Percentiles rank a stretch among this genome's conserved stretches.
phyloP scores from a whole-genome alignment of 2,113 vertebrate species.

The Dascyllus trimaculatus region DNA sequence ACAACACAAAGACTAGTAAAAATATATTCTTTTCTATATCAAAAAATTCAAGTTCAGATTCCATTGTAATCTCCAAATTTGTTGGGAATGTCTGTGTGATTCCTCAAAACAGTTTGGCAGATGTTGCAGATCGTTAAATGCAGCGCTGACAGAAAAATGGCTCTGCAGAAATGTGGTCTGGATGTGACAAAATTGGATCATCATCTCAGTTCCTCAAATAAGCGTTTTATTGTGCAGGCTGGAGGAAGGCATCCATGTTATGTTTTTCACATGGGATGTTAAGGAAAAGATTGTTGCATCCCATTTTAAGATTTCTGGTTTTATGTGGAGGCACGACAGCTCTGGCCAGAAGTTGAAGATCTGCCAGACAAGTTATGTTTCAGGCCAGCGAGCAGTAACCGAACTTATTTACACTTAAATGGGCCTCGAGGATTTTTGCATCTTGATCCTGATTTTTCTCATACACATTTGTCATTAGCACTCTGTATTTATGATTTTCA shows the following conservation, averaged over 20 bases:
- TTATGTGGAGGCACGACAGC: constrained; percentile 24
- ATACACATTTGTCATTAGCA: neutral
- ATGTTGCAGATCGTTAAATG: constrained; percentile 37
- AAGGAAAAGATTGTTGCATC: constrained; percentile 38
- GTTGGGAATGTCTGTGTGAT: constrained; percentile 34
- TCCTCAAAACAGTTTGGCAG: constrained; percentile 46
- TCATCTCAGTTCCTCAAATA: constrained; percentile 44
- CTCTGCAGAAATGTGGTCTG: constrained; percentile 39
- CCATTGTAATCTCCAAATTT: constrained; percentile 32
- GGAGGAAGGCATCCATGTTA: constrained; percentile 33
- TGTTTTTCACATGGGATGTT: constrained; percentile 41
- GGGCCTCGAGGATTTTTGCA: neutral
- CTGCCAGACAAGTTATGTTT: constrained; percentile 29
- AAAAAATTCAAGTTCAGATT: constrained; percentile 25
- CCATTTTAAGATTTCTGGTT: constrained; percentile 34
- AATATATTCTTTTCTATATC: constrained; percentile 39
- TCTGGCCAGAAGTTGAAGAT: neutral
- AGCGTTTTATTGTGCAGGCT: constrained; percentile 39
- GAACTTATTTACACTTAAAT: constrained; percentile 17
- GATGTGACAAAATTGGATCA: constrained; percentile 63
- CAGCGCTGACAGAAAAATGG: constrained; percentile 59
- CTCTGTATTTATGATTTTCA: constrained; percentile 10
- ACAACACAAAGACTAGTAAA: constrained; percentile 90
- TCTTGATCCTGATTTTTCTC: neutral
- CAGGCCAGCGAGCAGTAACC: constrained; percentile 15